Evolutionary conservation across 2,888 invertebrate species (phyloP).

Genomic region (Nezara viridula): DNA sequence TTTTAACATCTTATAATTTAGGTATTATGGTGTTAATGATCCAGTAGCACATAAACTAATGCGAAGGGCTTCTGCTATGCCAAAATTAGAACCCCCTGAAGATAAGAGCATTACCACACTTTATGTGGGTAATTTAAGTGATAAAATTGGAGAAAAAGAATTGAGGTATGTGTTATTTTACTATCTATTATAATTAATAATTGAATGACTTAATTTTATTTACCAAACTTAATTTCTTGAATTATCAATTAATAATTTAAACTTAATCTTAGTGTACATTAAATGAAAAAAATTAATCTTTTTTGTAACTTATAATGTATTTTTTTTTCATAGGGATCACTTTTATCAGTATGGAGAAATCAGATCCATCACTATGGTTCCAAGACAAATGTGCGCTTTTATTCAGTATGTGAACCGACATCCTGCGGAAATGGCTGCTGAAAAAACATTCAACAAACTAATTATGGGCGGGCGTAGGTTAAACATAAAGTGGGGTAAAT

Average conservation of each 20-base stretch:
- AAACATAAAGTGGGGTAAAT: conserved; percentile 99
- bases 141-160: conserved; percentile 89
- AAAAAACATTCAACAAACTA: conserved; percentile 95
- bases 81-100: conserved; percentile 94
- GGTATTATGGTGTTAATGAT: conserved; percentile 95
- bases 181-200: conserved; percentile 55
- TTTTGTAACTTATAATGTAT: no score
- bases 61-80: conserved; percentile 92
- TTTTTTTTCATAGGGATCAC: conserved; percentile 78
- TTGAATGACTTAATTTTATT: conserved; percentile 48
- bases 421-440: conserved; percentile 94
- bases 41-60: conserved; percentile 96
- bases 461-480: conserved; percentile 87
- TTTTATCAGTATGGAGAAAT: conserved; percentile 99
- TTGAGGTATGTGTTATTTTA: conserved; percentile 72
- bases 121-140: conserved; percentile 96
- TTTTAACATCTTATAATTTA: conserved; percentile 66
- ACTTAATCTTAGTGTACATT: neutral
- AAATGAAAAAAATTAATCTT: neutral
- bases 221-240: no score
- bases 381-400: conserved; percentile 96
- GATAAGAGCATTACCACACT: conserved; percentile 96
- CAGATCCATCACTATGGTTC: conserved; percentile 90
- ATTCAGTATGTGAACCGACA: conserved; percentile 93
- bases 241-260: no score